Evolutionary conservation across 1,140 invertebrate genomes (phyloP).

Genomic region (Eufriesea mexicana): DNA sequence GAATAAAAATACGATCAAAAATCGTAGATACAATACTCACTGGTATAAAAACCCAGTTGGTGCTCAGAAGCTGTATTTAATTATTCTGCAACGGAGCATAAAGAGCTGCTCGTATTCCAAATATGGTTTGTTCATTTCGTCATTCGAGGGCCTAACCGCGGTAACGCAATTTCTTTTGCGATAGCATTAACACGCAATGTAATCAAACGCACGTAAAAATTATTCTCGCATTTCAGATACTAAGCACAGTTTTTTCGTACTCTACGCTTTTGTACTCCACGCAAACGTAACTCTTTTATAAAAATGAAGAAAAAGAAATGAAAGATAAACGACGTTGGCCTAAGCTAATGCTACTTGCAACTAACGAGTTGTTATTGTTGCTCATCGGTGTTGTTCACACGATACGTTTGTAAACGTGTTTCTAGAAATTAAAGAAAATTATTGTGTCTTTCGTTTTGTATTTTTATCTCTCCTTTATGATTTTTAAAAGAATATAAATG

Average conservation of each 20-base stretch:
- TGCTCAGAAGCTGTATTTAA: constrained; percentile 18
- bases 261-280: neutral
- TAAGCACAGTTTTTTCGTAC: neutral
- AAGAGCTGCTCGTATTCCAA: neutral
- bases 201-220: too few species aligned
- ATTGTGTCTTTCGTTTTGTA: neutral
- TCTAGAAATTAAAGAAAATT: neutral
- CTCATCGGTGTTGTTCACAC: neutral
- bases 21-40: constrained; percentile 19
- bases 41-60: constrained; percentile 14
- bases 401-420: neutral
- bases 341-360: neutral
- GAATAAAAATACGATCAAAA: neutral
- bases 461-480: neutral
- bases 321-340: neutral
- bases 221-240: neutral
- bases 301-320: neutral
- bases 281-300: neutral
- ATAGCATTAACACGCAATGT: neutral
- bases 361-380: neutral
- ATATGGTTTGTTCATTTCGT: neutral
- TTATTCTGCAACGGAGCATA: constrained; percentile 20
- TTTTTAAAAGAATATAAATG: neutral
- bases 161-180: neutral
- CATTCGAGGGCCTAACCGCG: constrained; percentile 18